phyloP scores from a whole-genome alignment of 2,797 vertebrate genomes.

The Channallabes apus region DNA sequence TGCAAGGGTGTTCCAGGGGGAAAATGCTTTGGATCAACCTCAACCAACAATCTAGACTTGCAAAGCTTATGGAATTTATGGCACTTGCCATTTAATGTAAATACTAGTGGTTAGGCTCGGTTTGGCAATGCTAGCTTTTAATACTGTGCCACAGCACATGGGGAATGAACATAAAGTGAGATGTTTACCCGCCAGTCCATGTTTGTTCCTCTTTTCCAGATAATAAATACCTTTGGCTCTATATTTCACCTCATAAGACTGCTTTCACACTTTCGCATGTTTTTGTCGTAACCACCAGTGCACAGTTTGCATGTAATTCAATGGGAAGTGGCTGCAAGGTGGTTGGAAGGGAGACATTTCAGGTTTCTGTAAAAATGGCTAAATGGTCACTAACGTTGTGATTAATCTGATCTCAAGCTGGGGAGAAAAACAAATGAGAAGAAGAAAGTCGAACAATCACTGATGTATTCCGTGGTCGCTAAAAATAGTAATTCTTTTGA shows the following conservation, averaged over 20 bases:
- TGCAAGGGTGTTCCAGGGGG: neutral
- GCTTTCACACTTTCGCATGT: slow-evolving; percentile 8
- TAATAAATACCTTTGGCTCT: slow-evolving; percentile 34
- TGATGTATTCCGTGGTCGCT: neutral
- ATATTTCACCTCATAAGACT: slow-evolving; percentile 31
- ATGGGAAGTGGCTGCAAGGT: neutral
- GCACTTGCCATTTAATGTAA: neutral
- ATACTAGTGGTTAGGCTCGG: neutral
- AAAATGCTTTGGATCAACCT: neutral
- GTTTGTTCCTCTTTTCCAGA: slow-evolving; percentile 7
- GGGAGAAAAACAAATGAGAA: neutral
- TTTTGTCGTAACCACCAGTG: neutral
- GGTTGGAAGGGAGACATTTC: neutral
- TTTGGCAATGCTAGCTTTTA: neutral
- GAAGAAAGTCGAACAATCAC: neutral
- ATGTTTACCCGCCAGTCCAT: slow-evolving; percentile 2
- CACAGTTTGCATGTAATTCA: neutral
- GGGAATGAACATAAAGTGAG: slow-evolving; percentile 4
- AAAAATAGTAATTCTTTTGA: neutral
- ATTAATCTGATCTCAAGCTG: neutral
- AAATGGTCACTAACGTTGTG: neutral
- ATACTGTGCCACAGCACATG: slow-evolving; percentile 22
- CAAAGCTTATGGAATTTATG: slow-evolving; percentile 15
- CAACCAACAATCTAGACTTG: neutral
- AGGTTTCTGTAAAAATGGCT: neutral